phyloP scores from a whole-genome alignment of 2,113 vertebrate genomes.

The Pteropus alecto region DNA sequence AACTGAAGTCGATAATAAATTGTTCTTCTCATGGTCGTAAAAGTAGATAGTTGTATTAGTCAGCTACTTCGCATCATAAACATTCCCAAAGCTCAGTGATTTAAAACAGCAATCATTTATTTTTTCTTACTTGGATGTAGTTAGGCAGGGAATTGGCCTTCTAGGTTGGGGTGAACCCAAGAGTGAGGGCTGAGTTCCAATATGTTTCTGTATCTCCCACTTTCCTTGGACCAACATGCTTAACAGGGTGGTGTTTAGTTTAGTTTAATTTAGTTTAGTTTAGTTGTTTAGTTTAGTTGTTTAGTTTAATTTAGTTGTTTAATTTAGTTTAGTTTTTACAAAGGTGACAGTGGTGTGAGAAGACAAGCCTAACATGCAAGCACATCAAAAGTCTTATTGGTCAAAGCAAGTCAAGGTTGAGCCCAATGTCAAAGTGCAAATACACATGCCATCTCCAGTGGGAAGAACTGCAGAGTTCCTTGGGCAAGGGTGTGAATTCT shows the following conservation, averaged over 20 bases:
- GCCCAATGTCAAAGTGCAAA: background rate
- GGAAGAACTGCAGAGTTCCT: background rate
- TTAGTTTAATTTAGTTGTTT: no score
- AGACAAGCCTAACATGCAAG: background rate
- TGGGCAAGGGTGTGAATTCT: background rate
- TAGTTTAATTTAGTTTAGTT: no score
- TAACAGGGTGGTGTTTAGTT: background rate
- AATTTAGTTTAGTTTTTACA: background rate
- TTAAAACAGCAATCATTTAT: background rate
- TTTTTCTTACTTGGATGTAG: background rate
- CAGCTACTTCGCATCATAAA: background rate
- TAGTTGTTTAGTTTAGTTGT: no score
- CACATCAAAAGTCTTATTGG: fast-evolving
- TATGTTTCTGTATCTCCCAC: background rate
- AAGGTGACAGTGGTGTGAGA: background rate
- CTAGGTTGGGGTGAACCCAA: no score
- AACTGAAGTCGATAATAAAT: background rate
- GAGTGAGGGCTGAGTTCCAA: fast-evolving
- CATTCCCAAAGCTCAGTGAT: background rate
- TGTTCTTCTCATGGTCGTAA: background rate
- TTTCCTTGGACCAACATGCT: background rate
- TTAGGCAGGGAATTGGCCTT: background rate
- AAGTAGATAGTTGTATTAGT: background rate
- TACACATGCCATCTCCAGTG: fast-evolving
- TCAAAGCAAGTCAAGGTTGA: background rate